Percentiles rank a stretch among this genome's conserved stretches.
phyloP scores from a whole-genome alignment of 2,888 invertebrate genomes.

The Tachina grossa region DNA sequence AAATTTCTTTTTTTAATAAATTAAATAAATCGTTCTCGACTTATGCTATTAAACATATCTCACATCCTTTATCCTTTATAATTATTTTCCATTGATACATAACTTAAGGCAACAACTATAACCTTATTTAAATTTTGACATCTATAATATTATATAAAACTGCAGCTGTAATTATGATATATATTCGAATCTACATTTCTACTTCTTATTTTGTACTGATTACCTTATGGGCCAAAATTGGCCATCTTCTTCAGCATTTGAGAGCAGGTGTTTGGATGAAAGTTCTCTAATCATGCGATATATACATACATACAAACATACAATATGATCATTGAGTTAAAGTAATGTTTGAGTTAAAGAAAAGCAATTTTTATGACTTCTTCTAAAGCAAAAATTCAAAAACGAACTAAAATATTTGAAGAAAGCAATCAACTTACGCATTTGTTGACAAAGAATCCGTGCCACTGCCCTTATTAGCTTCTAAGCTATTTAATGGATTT shows the following conservation, averaged over 20 bases:
- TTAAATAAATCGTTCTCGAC: no score
- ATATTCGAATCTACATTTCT: not conserved
- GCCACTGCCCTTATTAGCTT: slow-evolving; percentile 79
- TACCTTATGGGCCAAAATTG: slow-evolving; percentile 83
- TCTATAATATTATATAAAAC: no score
- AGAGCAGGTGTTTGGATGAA: slow-evolving; percentile 75
- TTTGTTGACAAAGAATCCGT: slow-evolving; percentile 80
- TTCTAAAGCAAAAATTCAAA: slow-evolving; percentile 13
- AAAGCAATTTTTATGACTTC: slow-evolving; percentile 27
- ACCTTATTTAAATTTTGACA: no score
- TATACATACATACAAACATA: slow-evolving; percentile 59
- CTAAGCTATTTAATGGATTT: slow-evolving; percentile 75
- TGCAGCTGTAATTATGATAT: no score
- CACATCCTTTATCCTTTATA: no score
- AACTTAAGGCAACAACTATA: no score
- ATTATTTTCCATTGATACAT: no score
- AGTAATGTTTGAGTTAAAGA: slow-evolving; percentile 39
- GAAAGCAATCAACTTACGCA: slow-evolving; percentile 76
- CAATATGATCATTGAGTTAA: slow-evolving; percentile 53
- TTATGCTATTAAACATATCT: no score
- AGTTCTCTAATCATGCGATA: slow-evolving; percentile 75
- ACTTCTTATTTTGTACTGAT: slow-evolving; percentile 60
- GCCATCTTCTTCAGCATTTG: slow-evolving; percentile 81
- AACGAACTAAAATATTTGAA: slow-evolving; percentile 9
- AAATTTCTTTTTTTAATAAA: no score